Evolutionary conservation across 2,888 invertebrate species (phyloP).

Genomic region (Balanococcus diminutus): DNA sequence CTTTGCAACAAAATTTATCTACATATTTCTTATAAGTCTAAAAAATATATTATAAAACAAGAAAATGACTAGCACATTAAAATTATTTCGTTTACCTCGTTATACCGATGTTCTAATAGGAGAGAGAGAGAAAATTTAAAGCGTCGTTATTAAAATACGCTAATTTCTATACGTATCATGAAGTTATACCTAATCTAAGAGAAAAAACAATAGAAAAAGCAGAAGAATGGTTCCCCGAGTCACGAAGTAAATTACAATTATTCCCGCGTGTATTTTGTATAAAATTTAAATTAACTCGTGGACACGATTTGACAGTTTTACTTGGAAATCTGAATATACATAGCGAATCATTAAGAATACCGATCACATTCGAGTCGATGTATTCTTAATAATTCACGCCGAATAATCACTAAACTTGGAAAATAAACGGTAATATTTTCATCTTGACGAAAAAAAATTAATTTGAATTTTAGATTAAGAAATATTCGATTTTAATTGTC

Average conservation of each 20-base stretch:
- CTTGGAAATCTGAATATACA: neutral
- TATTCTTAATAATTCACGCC: neutral
- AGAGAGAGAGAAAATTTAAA: neutral
- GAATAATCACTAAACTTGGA: neutral
- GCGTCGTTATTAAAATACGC: neutral
- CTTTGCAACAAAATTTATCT: slow-evolving; percentile 34
- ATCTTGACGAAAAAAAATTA: too few species aligned
- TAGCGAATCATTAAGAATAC: neutral
- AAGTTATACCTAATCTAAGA: too few species aligned
- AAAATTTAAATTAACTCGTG: neutral
- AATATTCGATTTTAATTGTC: neutral
- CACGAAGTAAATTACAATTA: neutral
- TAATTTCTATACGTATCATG: neutral
- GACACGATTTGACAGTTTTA: neutral
- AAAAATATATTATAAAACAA: slow-evolving; percentile 1
- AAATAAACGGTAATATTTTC: neutral
- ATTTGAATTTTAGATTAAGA: neutral
- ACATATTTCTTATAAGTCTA: neutral
- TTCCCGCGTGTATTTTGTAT: neutral
- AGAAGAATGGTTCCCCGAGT: neutral
- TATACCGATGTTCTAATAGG: neutral
- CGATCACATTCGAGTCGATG: neutral
- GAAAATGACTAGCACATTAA: slow-evolving; percentile 23
- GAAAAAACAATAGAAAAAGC: neutral
- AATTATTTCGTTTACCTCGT: slow-evolving; percentile 6